phyloP scores from a whole-genome alignment of 2,797 vertebrate species.

The Ataeniobius toweri region DNA sequence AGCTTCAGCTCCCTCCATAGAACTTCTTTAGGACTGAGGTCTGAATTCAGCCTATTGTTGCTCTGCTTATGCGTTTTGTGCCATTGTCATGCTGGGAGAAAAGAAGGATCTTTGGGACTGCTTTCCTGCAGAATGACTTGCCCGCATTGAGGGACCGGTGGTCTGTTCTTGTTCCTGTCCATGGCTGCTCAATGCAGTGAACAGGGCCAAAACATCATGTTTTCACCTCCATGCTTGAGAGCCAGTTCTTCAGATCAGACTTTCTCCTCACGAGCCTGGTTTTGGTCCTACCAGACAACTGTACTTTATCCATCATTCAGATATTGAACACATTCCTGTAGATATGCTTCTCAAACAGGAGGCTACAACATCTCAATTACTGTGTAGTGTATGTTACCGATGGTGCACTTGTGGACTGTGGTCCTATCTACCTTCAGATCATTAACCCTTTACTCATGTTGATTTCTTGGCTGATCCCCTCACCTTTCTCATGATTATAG shows the following conservation, averaged over 20 bases:
- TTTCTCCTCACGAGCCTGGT: neutral
- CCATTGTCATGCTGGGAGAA: too few species aligned
- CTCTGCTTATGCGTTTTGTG: neutral
- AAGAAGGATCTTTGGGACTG: neutral
- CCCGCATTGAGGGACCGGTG: neutral
- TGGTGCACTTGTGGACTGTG: neutral
- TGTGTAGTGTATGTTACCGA: neutral
- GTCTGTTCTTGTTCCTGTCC: neutral
- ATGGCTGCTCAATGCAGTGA: neutral
- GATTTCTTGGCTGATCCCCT: neutral
- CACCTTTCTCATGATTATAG: neutral
- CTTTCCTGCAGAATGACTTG: too few species aligned
- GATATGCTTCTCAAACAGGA: neutral
- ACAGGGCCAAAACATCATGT: too few species aligned
- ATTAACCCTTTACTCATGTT: neutral
- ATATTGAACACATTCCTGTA: neutral
- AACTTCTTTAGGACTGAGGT: neutral
- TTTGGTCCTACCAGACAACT: neutral
- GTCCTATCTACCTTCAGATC: neutral
- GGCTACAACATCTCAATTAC: neutral
- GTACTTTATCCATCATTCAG: neutral
- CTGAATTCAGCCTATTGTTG: neutral
- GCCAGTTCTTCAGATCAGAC: too few species aligned
- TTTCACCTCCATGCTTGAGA: too few species aligned
- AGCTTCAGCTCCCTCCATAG: neutral